Evolutionary conservation across 2,888 invertebrate species (phyloP).

Genomic region (Nemapogon koenigi): DNA sequence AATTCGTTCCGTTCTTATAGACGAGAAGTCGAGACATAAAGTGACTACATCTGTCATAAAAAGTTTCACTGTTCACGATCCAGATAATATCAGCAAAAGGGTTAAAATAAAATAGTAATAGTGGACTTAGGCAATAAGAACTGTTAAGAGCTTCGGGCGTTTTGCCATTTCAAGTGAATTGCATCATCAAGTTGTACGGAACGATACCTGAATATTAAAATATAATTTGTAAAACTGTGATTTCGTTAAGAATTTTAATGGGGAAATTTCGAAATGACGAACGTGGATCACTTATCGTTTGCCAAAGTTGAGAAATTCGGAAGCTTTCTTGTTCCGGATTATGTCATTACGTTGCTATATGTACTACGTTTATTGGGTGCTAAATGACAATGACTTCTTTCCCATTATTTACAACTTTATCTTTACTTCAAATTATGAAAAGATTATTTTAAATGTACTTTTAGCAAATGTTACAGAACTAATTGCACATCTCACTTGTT

Average conservation of each 20-base stretch:
- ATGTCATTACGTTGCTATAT: too few relatives aligned
- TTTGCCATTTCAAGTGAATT: constrained; percentile 29
- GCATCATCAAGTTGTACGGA: constrained; percentile 22
- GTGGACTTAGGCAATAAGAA: not conserved
- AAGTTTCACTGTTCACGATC: constrained; percentile 14
- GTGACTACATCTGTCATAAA: constrained; percentile 9
- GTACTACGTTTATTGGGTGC: too few relatives aligned
- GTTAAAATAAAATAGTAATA: constrained; percentile 8
- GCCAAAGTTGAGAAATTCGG: constrained; percentile 1
- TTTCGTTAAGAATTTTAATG: not conserved
- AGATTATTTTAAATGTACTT: too few relatives aligned
- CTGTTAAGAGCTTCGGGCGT: constrained; percentile 22
- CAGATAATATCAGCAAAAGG: constrained; percentile 18
- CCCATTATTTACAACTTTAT: too few relatives aligned
- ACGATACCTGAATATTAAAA: constrained; percentile 49
- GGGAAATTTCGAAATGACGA: not conserved
- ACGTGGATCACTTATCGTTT: not conserved
- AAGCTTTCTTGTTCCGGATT: too few relatives aligned
- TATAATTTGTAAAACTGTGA: constrained; percentile 28
- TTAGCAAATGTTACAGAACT: too few relatives aligned
- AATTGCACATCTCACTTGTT: too few relatives aligned
- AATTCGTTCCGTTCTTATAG: too few relatives aligned
- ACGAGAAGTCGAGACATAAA: too few relatives aligned
- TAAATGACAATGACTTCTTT: too few relatives aligned
- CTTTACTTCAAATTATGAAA: too few relatives aligned